Evolutionary conservation across 1,140 invertebrate genomes (phyloP).

Genomic region (Drosophila persimilis): DNA sequence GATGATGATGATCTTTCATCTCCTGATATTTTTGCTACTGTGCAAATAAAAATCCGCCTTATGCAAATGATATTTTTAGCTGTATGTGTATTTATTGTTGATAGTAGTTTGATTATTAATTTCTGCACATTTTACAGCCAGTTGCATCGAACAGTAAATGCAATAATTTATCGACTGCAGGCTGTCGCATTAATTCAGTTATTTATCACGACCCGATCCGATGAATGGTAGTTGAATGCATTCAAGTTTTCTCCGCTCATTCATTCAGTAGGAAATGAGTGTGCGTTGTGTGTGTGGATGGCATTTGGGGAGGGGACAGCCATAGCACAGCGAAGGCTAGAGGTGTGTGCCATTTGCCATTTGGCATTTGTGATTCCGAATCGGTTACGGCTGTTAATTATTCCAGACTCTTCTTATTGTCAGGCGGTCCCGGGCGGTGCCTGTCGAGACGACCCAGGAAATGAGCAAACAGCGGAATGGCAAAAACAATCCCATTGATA

Average conservation of each 20-base stretch:
- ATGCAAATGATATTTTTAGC: conserved; percentile 7
- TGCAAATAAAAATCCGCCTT: conserved; percentile 17
- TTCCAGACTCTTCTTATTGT: conserved; percentile 51
- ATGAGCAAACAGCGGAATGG: conserved; percentile 23
- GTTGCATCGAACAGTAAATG: conserved; percentile 44
- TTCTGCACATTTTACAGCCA: conserved; percentile 34
- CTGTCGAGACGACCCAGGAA: conserved; percentile 24
- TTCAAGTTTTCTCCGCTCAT: conserved; percentile 44
- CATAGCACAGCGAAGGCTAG: too few species aligned
- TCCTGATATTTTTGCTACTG: conserved; percentile 17
- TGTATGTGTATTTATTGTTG: conserved; percentile 20
- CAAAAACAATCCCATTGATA: conserved; percentile 45
- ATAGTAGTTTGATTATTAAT: conserved; percentile 30
- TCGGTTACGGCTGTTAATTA: conserved; percentile 71
- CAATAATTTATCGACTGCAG: conserved; percentile 67
- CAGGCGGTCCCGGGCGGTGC: neutral
- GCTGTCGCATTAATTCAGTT: conserved; percentile 77
- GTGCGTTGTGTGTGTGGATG: too few species aligned
- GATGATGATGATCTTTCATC: conserved; percentile 14
- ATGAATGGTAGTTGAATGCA: conserved; percentile 33
- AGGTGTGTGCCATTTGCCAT: conserved; percentile 27
- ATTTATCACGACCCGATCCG: conserved; percentile 63
- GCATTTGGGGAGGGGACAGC: conserved; percentile 10
- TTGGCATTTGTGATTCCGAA: conserved; percentile 53
- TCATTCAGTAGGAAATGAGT: conserved; percentile 59